Base-by-base conservation (phyloP, 2,113 vertebrate species). In the Procavia capensis region DNA sequence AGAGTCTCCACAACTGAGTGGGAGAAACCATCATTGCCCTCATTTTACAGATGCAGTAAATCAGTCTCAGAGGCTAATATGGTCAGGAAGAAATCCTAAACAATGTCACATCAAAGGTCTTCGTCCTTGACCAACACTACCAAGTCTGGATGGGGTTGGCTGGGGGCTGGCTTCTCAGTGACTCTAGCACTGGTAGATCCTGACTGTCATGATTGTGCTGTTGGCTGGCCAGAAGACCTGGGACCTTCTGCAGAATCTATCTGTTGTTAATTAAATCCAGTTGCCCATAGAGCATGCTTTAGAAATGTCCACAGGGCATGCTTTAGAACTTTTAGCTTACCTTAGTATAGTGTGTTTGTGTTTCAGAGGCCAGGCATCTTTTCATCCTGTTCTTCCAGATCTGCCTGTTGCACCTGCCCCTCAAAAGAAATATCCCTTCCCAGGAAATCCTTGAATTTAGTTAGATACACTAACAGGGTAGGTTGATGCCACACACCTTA, bases 151-250 rank as follows among this genome's bases (percentile, higher is more conserved):
- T 41, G 5, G 5, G 14, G 22, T 7, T 66, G 5, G 8, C 68
- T 8, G 43, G 34, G 5, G 7, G 13, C 39, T 20, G 10, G 68
- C 24, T 4, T 31, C 6, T 87, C 59, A 1, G 0, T 19, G 66
- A 59, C 20, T 39, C 29, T 3, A 6, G 50, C 34, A 45, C 16
- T 47, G 76, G 3, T 17, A 70, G 59, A 43, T 29, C 39, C 22
- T 70, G 54, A 25, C 3, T 25, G 7, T 20, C 2, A 17, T 0
- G 0, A 17, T 11, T 25, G 17, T 5, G 17, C 47, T n/a, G 41
- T 17, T 39, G 66, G 16, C 6, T 9, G 8, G 6, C 41, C 10
- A 59, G n/a, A 0, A 36, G n/a, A 36, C 0, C 9, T 17, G 19
- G 6, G n/a, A 20, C 13, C 22, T 84, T 57, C 29, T 6, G 20